Conservation (phyloP, 1,140 invertebrate genomes). For the Aricia agestis region DNA sequence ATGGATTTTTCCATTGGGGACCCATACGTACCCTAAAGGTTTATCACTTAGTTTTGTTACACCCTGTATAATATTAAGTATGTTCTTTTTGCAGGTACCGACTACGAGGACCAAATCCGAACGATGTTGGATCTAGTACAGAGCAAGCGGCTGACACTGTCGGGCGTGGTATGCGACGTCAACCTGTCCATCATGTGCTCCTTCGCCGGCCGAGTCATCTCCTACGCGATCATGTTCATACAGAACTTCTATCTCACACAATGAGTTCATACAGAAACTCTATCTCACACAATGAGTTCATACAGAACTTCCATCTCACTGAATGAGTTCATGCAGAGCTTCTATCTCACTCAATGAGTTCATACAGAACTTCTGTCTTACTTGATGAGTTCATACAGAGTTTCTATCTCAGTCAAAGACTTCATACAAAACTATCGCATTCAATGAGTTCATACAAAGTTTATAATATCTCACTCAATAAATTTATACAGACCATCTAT, state of each 20-base stretch:
- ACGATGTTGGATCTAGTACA: conserved; percentile 46
- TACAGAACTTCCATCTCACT: conserved; percentile 51
- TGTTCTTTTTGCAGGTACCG: conserved; percentile 39
- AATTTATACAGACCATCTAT: too few relatives aligned
- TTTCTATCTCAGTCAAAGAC: too few relatives aligned
- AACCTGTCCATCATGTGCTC: conserved; percentile 40
- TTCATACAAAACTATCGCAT: too few relatives aligned
- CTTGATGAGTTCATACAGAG: too few relatives aligned
- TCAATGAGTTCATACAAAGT: conserved; percentile 42
- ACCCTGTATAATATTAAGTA: too few relatives aligned
- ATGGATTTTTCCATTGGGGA: too few relatives aligned
- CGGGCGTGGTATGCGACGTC: conserved; percentile 42
- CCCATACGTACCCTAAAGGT: too few relatives aligned
- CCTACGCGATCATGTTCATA: conserved; percentile 52
- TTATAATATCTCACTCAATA: conserved; percentile 37
- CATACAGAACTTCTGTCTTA: too few relatives aligned
- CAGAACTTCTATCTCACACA: conserved; percentile 48
- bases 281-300: conserved; percentile 39
- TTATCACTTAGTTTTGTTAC: too few relatives aligned
- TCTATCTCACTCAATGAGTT: conserved; percentile 34
- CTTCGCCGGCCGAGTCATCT: conserved; percentile 46
- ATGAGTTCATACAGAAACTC: conserved; percentile 48
- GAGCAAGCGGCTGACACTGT: conserved; percentile 42
- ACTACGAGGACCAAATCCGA: conserved; percentile 41
- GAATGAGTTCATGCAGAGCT: conserved; percentile 44